A percentile compares a stretch with the other conserved stretches of the same genome.
Evolutionary conservation across 2,888 invertebrate genomes (phyloP).

Genomic region (Andrena flavipes): DNA sequence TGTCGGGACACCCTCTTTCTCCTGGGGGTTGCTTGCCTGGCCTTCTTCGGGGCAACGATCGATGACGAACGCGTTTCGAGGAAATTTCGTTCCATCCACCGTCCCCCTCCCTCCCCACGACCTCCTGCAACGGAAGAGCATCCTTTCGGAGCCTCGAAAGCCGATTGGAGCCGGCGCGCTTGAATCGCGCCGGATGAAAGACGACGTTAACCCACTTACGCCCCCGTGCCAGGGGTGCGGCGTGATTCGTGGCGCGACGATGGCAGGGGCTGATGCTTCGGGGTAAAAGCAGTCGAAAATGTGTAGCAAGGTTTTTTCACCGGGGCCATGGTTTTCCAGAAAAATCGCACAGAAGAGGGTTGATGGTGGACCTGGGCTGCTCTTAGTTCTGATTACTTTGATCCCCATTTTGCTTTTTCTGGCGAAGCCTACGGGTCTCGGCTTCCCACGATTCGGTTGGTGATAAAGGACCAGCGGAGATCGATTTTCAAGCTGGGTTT

Average conservation of each 20-base stretch:
- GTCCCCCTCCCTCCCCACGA: neutral
- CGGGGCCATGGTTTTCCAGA: neutral
- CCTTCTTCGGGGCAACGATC: constrained; percentile 20
- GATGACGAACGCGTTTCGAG: constrained; percentile 20
- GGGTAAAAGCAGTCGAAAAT: constrained; percentile 10
- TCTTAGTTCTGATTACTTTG: no score
- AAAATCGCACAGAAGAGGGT: neutral
- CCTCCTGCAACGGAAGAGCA: constrained; percentile 7
- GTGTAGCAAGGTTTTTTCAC: constrained; percentile 3
- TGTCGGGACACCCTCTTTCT: neutral
- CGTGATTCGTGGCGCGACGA: constrained; percentile 14
- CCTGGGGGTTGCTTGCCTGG: constrained; percentile 1
- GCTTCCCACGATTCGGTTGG: no score
- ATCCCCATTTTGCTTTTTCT: no score
- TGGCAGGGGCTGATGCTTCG: neutral
- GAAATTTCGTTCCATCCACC: constrained; percentile 24
- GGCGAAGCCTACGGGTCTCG: no score
- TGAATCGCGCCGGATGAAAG: constrained; percentile 24
- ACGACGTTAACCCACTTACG: constrained; percentile 29
- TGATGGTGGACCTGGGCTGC: neutral
- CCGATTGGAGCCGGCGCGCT: constrained; percentile 21
- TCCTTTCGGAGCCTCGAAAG: constrained; percentile 28
- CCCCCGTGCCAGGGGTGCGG: constrained; percentile 12
- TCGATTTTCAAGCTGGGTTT: no score
- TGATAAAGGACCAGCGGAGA: no score